Conservation (phyloP, 2,888 invertebrate genomes). For the Lasius platythorax region DNA sequence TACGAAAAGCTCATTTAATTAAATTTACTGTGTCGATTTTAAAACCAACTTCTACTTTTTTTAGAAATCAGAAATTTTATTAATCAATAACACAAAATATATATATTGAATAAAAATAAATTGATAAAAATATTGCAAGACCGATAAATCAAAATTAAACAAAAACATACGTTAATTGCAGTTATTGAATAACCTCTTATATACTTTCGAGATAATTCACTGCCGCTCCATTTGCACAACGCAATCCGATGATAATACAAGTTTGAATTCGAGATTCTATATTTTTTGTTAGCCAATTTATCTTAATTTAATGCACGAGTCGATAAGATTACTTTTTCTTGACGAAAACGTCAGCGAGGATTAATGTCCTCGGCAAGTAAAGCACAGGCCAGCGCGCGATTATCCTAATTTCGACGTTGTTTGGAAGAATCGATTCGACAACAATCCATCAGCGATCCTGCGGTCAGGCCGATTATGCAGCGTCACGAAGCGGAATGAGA, state of each 20-base stretch:
- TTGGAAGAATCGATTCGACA: conserved; percentile 30
- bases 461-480: conserved; percentile 47
- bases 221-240: neutral
- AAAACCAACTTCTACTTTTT: neutral
- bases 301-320: neutral
- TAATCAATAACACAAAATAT: neutral
- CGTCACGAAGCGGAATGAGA: conserved; percentile 47
- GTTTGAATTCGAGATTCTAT: neutral
- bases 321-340: conserved; percentile 1
- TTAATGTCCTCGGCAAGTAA: conserved; percentile 6
- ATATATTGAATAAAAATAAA: neutral
- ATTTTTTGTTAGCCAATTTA: neutral
- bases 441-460: conserved; percentile 31
- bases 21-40: neutral
- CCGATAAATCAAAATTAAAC: neutral
- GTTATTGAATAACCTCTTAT: neutral
- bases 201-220: neutral
- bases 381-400: neutral
- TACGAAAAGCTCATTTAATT: neutral
- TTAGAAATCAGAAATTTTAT: neutral
- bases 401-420: conserved; percentile 14
- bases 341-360: neutral
- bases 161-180: neutral
- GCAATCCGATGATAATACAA: neutral
- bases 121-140: neutral